Evolutionary conservation across 2,797 vertebrate genomes (phyloP), one percentile per base, ranked within the genome.

Genomic region (Rachycentron canadum): DNA sequence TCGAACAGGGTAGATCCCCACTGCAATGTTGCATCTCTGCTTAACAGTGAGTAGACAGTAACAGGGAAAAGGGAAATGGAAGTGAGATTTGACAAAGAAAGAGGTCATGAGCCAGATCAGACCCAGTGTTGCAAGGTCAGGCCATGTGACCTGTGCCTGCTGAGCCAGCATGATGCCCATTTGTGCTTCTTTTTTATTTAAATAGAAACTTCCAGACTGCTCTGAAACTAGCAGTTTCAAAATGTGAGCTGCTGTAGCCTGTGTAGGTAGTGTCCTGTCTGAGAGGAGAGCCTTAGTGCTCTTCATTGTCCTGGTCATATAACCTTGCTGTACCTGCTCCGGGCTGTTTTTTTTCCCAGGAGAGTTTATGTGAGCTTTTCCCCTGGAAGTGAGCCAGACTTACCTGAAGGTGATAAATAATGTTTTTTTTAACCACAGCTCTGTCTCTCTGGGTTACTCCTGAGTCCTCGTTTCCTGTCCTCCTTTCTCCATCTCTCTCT

Each of bases 391-490:
- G 3, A 50, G 60, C 67, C 66, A 73, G 34, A 8, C 5, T 55
- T 45, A 47, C 63, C 47, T 52, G 30, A 70, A 79, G 50, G 64
- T 69, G 61, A 82, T 55, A 12, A 73, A 87, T 72, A 43, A 7
- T 1, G 40, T 61, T 40, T 32, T 10, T 34, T 43, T 58, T 55
- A 30, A 43, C 45, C 73, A 47, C 67, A 45, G 28, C 17, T 30
- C 41, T 58, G 60, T 88, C 73, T 81, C 32, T 80, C 76, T 55
- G 74, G 52, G 75, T 77, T 76, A 66, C 68, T 52, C 62, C 61
- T 0, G 68, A 85, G 66, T 60, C 84, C 76, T 86, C 38, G 12
- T 85, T 87, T 82, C 76, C 73, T 76, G 79, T 81, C 78, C 84
- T 71, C 57, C 43, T 56, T 65, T 57, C 28, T 41, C 36, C 1